phyloP scores from a whole-genome alignment of 2,797 vertebrate genomes.

The Xenops minutus region DNA sequence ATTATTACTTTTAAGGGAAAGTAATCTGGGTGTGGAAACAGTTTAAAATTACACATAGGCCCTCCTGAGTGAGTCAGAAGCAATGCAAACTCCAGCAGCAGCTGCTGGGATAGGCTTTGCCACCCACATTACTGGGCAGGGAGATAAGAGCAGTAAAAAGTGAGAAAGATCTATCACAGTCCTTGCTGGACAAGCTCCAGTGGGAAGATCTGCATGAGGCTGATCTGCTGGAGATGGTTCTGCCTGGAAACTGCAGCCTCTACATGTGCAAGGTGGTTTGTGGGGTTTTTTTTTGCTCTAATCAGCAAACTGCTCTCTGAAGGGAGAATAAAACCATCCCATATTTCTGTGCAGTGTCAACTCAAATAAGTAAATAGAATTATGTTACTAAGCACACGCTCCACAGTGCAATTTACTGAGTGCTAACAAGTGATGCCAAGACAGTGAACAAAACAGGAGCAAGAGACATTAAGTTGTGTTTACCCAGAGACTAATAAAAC shows the following conservation, averaged over 20 bases:
- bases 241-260: neutral
- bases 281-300: neutral
- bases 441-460: neutral
- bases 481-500: neutral
- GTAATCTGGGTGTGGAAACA: constrained; percentile 44
- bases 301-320: neutral
- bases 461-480: neutral
- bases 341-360: neutral
- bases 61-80: constrained; percentile 73
- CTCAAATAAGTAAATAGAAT: neutral
- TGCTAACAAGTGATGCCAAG: neutral
- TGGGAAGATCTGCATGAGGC: neutral
- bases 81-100: constrained; percentile 62
- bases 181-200: neutral
- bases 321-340: neutral
- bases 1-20: constrained; percentile 29
- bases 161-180: neutral
- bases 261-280: neutral
- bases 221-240: neutral
- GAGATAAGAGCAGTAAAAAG: constrained; percentile 20
- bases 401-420: neutral
- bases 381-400: neutral
- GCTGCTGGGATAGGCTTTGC: constrained; percentile 55
- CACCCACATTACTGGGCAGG: neutral
- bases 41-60: constrained; percentile 60